Conservation (phyloP, 2,113 vertebrate species). For the Condylura cristata region DNA sequence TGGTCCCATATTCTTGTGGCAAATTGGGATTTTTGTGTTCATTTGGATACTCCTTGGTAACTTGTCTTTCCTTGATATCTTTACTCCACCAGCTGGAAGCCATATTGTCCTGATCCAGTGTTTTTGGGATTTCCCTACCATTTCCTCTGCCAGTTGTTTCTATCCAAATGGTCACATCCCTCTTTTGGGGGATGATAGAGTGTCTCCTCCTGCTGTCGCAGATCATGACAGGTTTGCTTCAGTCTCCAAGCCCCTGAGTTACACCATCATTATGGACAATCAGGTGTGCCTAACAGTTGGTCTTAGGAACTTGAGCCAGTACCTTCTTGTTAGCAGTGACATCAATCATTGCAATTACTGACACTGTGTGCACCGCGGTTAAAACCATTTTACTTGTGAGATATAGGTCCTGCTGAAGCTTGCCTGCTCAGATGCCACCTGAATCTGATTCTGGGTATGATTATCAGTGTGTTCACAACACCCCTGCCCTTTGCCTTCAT, state of each 20-base stretch:
- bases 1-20: slow-evolving; percentile 12
- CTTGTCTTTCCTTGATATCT: slow-evolving; percentile 52
- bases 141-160: slow-evolving; percentile 33
- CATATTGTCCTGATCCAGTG: slow-evolving; percentile 38
- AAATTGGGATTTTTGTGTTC: slow-evolving; percentile 23
- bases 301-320: neutral
- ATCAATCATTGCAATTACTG: slow-evolving; percentile 12
- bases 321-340: neutral
- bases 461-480: neutral
- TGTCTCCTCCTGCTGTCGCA: slow-evolving; percentile 55
- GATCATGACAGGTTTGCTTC: slow-evolving; percentile 48
- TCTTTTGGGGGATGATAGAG: slow-evolving; percentile 58
- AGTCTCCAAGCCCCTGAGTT: slow-evolving; percentile 29
- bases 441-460: slow-evolving; percentile 10
- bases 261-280: slow-evolving; percentile 54
- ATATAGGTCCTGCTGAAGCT: neutral
- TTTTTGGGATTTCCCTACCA: slow-evolving; percentile 32
- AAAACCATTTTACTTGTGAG: slow-evolving; percentile 52
- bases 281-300: neutral
- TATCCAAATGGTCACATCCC: slow-evolving; percentile 28
- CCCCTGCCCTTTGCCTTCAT: neutral
- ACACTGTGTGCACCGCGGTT: neutral
- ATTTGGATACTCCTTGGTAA: slow-evolving; percentile 53
- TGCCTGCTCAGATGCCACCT: neutral
- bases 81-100: slow-evolving; percentile 39